A percentile compares a stretch with the other conserved stretches of the same genome.
phyloP scores from a whole-genome alignment of 2,888 invertebrate genomes.

The Dicyrtomina minuta region DNA sequence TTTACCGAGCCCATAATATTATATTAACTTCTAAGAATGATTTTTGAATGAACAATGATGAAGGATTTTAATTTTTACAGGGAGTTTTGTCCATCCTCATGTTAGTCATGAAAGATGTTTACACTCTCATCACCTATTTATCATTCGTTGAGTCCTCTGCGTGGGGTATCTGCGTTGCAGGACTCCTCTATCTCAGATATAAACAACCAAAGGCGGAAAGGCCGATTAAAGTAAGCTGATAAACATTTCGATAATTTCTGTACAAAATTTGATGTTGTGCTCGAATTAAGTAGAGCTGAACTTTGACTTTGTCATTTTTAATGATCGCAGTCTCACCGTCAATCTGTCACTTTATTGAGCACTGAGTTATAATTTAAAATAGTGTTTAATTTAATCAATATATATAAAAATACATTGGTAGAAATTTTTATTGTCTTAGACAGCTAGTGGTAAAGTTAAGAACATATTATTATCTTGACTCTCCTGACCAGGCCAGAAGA shows the following conservation, averaged over 20 bases:
- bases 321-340: too few relatives aligned
- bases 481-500: too few relatives aligned
- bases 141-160: slow-evolving; percentile 89
- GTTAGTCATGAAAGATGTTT: slow-evolving; percentile 78
- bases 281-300: too few relatives aligned
- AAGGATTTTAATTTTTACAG: slow-evolving; percentile 58
- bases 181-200: slow-evolving; percentile 79
- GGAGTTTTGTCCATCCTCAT: slow-evolving; percentile 79
- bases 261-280: too few relatives aligned
- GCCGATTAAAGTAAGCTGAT: slow-evolving; percentile 71
- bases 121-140: slow-evolving; percentile 84
- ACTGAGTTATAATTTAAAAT: too few relatives aligned
- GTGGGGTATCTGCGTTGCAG: slow-evolving; percentile 79
- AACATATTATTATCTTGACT: too few relatives aligned
- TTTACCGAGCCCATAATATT: background rate
- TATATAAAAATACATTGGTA: too few relatives aligned
- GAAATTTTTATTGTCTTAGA: too few relatives aligned
- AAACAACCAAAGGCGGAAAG: slow-evolving; percentile 72
- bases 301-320: too few relatives aligned
- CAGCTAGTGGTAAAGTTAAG: too few relatives aligned
- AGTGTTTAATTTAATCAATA: too few relatives aligned
- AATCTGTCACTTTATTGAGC: too few relatives aligned
- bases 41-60: background rate
- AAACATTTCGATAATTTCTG: background rate
- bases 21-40: background rate